phyloP scores from a whole-genome alignment of 2,113 vertebrate genomes.

The Coryphaenoides rupestris region DNA sequence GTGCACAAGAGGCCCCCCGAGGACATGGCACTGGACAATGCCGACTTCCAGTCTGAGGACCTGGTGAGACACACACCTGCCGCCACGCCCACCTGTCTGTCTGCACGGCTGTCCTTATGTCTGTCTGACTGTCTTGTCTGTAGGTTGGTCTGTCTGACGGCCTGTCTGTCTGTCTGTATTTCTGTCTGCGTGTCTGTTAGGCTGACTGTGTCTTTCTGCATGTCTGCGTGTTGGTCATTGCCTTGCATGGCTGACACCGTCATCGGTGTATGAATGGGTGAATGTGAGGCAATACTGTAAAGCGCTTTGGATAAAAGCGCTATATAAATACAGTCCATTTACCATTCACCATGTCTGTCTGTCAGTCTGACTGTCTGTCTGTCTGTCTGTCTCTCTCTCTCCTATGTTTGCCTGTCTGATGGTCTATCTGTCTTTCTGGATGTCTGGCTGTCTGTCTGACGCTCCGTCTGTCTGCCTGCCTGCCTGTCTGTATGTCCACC shows the following conservation, averaged over 20 bases:
- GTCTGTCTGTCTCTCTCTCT: neutral
- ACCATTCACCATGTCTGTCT: neutral
- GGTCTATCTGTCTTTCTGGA: neutral
- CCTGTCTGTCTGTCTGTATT: neutral
- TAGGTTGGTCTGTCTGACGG: neutral
- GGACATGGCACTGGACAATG: slow-evolving; percentile 85
- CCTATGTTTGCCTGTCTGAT: neutral
- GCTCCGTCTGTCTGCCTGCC: neutral
- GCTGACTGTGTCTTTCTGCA: neutral
- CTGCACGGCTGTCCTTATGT: neutral
- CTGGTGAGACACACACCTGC: slow-evolving; percentile 76
- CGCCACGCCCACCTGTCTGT: neutral
- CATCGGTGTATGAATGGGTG: too few relatives aligned
- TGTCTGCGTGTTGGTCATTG: slow-evolving; percentile 8
- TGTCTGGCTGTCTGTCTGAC: neutral
- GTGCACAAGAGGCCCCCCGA: slow-evolving; percentile 81
- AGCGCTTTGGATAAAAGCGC: too few relatives aligned
- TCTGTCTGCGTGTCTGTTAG: neutral
- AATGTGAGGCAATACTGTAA: too few relatives aligned
- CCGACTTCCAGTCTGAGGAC: slow-evolving; percentile 87
- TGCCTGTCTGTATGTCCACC: neutral
- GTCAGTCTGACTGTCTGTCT: slow-evolving; percentile 8
- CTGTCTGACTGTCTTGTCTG: neutral
- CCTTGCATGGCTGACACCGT: too few relatives aligned
- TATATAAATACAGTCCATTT: too few relatives aligned